phyloP scores from a whole-genome alignment of 1,140 invertebrate species.

The Plutomurus gul region DNA sequence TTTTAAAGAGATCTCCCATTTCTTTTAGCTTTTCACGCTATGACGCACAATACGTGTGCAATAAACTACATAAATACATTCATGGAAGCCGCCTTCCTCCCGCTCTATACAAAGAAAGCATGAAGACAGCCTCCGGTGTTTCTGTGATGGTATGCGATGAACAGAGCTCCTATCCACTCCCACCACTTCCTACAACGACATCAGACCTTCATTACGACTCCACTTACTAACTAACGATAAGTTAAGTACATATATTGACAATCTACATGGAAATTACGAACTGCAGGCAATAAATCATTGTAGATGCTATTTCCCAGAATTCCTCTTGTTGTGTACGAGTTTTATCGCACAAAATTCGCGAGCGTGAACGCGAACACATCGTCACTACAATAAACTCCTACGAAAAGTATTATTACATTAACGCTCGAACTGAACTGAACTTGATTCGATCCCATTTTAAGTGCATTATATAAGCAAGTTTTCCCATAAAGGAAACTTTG shows the following conservation, averaged over 20 bases:
- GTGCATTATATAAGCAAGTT: constrained; percentile 16
- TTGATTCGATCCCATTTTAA: constrained; percentile 10
- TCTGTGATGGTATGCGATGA: too few relatives aligned
- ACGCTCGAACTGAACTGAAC: background rate
- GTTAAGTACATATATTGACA: background rate
- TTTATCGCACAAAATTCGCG: background rate
- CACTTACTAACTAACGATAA: background rate
- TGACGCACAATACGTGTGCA: background rate
- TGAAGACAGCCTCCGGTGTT: too few relatives aligned
- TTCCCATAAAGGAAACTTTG: constrained; percentile 21
- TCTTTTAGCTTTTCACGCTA: background rate
- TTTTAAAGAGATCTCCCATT: background rate
- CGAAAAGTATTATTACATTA: background rate
- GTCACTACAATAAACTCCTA: background rate
- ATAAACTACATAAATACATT: too few relatives aligned
- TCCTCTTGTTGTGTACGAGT: background rate
- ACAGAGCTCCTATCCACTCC: too few relatives aligned
- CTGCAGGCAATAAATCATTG: background rate
- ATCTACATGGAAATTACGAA: background rate
- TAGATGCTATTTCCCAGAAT: too few relatives aligned
- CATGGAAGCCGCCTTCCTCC: too few relatives aligned
- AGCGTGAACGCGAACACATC: too few relatives aligned
- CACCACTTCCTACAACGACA: too few relatives aligned
- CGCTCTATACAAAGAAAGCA: too few relatives aligned
- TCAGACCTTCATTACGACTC: too few relatives aligned